Percentiles rank a stretch among this genome's conserved stretches.
phyloP scores from a whole-genome alignment of 1,140 invertebrate species.

The Bombus affinis region DNA sequence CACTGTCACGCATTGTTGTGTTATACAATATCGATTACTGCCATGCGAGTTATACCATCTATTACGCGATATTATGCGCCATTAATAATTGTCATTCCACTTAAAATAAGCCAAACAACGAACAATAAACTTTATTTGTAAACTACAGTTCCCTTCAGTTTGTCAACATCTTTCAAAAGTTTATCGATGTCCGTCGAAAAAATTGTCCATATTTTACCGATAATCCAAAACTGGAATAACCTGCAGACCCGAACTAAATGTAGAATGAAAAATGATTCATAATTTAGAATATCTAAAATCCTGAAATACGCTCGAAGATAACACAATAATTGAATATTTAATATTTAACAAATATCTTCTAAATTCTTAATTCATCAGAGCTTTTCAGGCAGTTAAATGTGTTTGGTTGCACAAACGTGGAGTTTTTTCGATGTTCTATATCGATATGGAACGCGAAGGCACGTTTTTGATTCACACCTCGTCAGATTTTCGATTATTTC shows the following conservation, averaged over 20 bases:
- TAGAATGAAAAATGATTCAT: too few relatives aligned
- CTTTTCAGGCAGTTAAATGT: too few relatives aligned
- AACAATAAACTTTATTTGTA: not conserved
- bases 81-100: conserved; percentile 6
- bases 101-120: not conserved
- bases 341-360: too few relatives aligned
- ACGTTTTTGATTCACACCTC: not conserved
- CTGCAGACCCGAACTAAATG: too few relatives aligned
- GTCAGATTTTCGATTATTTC: too few relatives aligned
- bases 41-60: conserved; percentile 12
- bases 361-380: too few relatives aligned
- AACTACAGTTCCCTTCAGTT: not conserved
- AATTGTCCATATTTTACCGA: not conserved
- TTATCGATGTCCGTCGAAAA: not conserved
- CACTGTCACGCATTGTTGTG: conserved; percentile 23
- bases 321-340: too few relatives aligned
- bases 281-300: too few relatives aligned
- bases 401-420: too few relatives aligned
- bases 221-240: too few relatives aligned
- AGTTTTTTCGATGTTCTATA: not conserved
- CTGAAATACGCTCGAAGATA: too few relatives aligned
- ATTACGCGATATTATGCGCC: conserved; percentile 12
- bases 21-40: conserved; percentile 44
- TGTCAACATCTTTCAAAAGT: too few relatives aligned
- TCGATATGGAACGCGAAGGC: not conserved